A percentile compares a stretch with the other conserved stretches of the same genome.
Evolutionary conservation across 2,888 invertebrate genomes (phyloP).

Genomic region (Therioaphis trifolii): DNA sequence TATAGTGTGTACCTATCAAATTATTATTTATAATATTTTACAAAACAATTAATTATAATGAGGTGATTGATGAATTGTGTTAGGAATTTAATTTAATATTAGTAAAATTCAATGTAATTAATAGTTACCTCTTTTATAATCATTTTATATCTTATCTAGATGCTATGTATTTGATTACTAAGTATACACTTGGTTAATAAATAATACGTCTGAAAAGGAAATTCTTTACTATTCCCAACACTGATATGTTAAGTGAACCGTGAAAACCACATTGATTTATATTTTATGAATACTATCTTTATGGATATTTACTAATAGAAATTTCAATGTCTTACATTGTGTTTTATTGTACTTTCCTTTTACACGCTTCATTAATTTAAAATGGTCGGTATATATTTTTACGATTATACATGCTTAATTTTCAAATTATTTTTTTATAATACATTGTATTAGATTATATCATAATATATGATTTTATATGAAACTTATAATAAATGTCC

Average conservation of each 20-base stretch:
- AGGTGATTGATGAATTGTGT: too few relatives aligned
- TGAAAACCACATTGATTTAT: constrained; percentile 36
- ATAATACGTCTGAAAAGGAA: constrained; percentile 21
- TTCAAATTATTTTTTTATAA: constrained; percentile 19
- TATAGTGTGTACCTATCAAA: too few relatives aligned
- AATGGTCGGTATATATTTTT: neutral
- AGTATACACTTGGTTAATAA: neutral
- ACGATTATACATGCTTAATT: constrained; percentile 23
- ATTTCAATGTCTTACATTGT: constrained; percentile 19
- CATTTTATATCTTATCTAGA: constrained; percentile 27
- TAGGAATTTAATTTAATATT: too few relatives aligned
- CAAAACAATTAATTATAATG: too few relatives aligned
- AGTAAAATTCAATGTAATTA: constrained; percentile 3
- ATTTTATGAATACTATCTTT: neutral
- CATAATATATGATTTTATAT: neutral
- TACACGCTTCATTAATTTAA: constrained; percentile 47
- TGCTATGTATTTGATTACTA: constrained; percentile 29
- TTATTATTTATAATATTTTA: too few relatives aligned
- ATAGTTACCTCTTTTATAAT: constrained; percentile 30
- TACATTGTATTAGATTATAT: neutral
- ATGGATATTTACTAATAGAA: constrained; percentile 27
- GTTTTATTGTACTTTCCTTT: constrained; percentile 56
- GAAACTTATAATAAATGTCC: neutral
- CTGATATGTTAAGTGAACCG: constrained; percentile 31
- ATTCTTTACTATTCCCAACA: neutral